phyloP scores from a whole-genome alignment of 2,113 vertebrate genomes.

The Herpetotheres cachinnans region DNA sequence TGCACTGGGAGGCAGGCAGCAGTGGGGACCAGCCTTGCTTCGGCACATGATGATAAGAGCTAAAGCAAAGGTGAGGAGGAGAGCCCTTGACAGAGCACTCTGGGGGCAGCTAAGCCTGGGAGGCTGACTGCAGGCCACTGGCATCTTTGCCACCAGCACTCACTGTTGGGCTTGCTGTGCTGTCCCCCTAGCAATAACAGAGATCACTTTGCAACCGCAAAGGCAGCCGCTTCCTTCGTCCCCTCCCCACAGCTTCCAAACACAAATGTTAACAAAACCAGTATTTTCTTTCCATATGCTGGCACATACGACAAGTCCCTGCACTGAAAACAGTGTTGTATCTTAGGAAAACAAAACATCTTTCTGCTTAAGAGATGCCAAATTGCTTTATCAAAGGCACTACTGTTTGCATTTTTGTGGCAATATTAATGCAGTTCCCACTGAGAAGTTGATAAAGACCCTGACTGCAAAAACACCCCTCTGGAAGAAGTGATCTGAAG shows the following conservation, averaged over 20 bases:
- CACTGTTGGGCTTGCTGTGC: neutral
- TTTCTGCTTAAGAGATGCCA: constrained; percentile 24
- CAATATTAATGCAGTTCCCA: constrained; percentile 44
- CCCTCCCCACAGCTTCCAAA: neutral
- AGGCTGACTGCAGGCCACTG: neutral
- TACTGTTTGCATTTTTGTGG: constrained; percentile 60
- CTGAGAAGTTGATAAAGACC: constrained; percentile 37
- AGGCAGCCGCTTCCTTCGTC: rapidly evolving
- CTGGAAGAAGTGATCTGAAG: constrained; percentile 23
- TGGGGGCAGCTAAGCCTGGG: rapidly evolving
- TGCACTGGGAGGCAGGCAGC: neutral
- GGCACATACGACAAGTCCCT: neutral
- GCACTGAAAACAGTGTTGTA: neutral
- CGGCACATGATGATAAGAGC: neutral
- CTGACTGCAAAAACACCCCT: constrained; percentile 13
- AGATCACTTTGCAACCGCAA: neutral
- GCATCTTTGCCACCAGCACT: neutral
- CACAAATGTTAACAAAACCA: neutral
- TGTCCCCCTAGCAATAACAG: neutral
- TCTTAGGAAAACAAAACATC: constrained; percentile 42
- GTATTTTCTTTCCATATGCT: constrained; percentile 11
- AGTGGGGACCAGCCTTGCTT: neutral
- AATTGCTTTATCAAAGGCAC: constrained; percentile 43
- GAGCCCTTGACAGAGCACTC: neutral
- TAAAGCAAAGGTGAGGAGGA: neutral